Evolutionary conservation across 2,113 vertebrate species (phyloP).

Genomic region (Nicator chloris): DNA sequence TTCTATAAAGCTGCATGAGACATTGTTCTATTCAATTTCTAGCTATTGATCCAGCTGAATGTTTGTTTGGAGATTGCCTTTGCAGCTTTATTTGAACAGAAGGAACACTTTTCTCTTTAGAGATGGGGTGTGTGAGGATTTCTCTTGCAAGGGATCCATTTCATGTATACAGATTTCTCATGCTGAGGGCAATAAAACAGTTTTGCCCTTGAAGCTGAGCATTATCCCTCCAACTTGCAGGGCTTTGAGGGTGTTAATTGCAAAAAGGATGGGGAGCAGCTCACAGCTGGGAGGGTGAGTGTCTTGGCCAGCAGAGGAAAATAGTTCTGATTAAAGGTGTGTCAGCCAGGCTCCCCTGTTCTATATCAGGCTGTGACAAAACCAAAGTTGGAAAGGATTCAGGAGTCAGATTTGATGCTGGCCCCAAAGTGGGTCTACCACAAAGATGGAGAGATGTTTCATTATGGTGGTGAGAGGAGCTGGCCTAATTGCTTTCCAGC

Average conservation of each 20-base stretch:
- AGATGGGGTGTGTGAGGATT: background rate
- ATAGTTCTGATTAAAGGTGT: background rate
- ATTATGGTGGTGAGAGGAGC: background rate
- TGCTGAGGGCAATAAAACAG: background rate
- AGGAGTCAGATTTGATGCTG: background rate
- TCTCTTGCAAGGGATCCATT: background rate
- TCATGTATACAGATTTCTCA: background rate
- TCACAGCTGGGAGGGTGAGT: background rate
- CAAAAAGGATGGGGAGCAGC: background rate
- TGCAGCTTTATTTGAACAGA: slow-evolving; percentile 61
- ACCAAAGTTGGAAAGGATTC: background rate
- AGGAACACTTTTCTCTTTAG: slow-evolving; percentile 56
- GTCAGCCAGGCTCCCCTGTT: background rate
- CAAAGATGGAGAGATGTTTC: background rate
- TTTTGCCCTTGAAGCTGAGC: slow-evolving; percentile 28
- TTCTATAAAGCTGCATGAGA: slow-evolving; percentile 67
- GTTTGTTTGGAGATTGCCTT: slow-evolving; percentile 65
- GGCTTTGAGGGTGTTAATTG: background rate
- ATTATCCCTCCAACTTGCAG: background rate
- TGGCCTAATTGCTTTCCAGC: background rate
- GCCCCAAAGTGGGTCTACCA: background rate
- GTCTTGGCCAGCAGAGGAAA: background rate
- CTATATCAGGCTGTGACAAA: background rate
- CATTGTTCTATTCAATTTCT: slow-evolving; percentile 72
- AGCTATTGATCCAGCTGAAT: slow-evolving; percentile 65